Conservation (phyloP, 2,888 invertebrate genomes). For the Mythimna loreyi region DNA sequence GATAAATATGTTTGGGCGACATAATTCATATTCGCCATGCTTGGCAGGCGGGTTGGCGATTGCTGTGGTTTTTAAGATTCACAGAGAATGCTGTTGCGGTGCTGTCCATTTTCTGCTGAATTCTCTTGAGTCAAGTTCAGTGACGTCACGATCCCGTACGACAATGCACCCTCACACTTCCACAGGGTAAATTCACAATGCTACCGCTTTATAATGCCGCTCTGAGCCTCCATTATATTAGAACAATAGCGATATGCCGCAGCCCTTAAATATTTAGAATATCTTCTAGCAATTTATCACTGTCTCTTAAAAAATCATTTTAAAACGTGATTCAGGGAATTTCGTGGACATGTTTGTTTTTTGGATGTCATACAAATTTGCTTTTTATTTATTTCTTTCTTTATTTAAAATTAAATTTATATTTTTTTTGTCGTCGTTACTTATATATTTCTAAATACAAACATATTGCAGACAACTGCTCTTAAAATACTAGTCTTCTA, state of each 20-base stretch:
- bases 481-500: too few species aligned
- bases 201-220: constrained; percentile 67
- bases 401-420: too few species aligned
- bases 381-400: neutral
- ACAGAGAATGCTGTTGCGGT: too few species aligned
- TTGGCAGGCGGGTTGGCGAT: too few species aligned
- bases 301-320: constrained; percentile 60
- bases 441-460: too few species aligned
- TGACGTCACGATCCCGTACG: constrained; percentile 25
- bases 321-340: constrained; percentile 38
- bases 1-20: too few species aligned
- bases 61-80: too few species aligned
- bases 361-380: neutral
- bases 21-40: too few species aligned
- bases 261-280: constrained; percentile 58
- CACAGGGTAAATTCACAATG: constrained; percentile 80
- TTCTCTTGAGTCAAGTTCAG: too few species aligned
- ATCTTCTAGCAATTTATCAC: constrained; percentile 60
- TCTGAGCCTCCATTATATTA: constrained; percentile 47
- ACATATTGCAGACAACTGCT: too few species aligned
- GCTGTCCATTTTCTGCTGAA: too few species aligned
- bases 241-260: constrained; percentile 48
- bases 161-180: constrained; percentile 67
- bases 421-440: too few species aligned
- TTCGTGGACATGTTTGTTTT: constrained; percentile 35